Evolutionary conservation across 2,797 vertebrate species (phyloP), one percentile per base, ranked within the genome.

Genomic region (Poecilia gillii): DNA sequence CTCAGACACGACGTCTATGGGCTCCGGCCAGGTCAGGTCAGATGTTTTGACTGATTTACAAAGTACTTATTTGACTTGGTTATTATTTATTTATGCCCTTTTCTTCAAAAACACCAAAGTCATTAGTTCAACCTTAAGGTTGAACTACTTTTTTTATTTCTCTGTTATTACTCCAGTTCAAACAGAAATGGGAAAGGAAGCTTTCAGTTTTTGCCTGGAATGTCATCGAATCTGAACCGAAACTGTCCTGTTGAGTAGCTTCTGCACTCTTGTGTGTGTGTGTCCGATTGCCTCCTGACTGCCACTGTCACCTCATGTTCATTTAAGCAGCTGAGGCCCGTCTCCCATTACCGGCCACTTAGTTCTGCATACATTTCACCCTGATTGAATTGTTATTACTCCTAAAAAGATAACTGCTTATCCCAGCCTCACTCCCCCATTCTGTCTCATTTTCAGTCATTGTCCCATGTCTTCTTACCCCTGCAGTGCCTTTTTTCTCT

Each of bases 371-470:
- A 93, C 84, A 91, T 88, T 90, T 93, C 84, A 88, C 87, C 86
- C 68, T 91, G 87, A 94, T 92, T 93, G 90, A 94, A 93, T 91
- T 93, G 90, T 92, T 91, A 94, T 93, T 93, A 88, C 91, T 84
- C 71, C 82, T 92, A 88, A 94, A 92, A 90, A 85, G 85, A 88
- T 31, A 75, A 74, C 13, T 45, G 53, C 53, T 62, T 31, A 70
- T 43, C 39, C 51, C 8, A 89, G 72, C 70, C 83, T 16, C 39
- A 23, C 76, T 31, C 77, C 73, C 68, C 41, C 41, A 51, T 73
- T 84, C 79, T 74, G 62, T 36, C 55, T 82, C 62, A 66, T 64
- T 73, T 77, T 59, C n/a, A n/a, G 0, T 74, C 76, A 46, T 85
- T 59, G 6, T 59, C 73, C 70, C 82, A 75, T 73, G 47, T 79